These are phyloP conservation scores for Rotaria socialis DNA, from an alignment of 2,888 invertebrate genomes.

Conservation along the genomic window DNA sequence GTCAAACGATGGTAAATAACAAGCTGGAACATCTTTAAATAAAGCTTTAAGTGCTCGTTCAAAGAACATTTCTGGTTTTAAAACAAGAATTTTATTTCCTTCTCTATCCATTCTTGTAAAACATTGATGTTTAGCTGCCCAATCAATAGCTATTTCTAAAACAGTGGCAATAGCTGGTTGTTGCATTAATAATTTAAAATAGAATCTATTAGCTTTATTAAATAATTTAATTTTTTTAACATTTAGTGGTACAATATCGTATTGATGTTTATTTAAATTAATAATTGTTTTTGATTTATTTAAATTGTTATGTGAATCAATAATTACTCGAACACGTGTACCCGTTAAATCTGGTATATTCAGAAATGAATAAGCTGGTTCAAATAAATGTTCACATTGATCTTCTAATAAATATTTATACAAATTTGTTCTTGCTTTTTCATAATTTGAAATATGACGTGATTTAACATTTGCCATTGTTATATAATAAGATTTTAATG, in stretches of 20 bases:
- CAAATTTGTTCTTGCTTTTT: background rate
- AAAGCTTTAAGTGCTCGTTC: conserved; percentile 8
- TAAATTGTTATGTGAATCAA: conserved; percentile 9
- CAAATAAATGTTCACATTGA: conserved; percentile 36
- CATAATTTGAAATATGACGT: conserved; percentile 8
- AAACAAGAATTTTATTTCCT: conserved; percentile 5
- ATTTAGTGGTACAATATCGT: conserved; percentile 22
- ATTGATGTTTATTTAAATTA: conserved; percentile 22
- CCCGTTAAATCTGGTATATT: conserved; percentile 24
- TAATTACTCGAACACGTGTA: conserved; percentile 15
- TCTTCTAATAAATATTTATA: conserved; percentile 21
- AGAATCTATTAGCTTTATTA: conserved; percentile 6
- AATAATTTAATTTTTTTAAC: background rate
- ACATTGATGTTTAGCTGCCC: conserved; percentile 37
- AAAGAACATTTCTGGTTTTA: conserved; percentile 15
- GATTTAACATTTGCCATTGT: conserved; percentile 21
- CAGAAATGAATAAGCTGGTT: conserved; percentile 31
- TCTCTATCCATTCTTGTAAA: conserved; percentile 15
- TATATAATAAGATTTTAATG: conserved; percentile 36
- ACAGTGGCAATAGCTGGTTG: conserved; percentile 32
- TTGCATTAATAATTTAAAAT: conserved; percentile 1
- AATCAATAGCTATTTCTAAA: conserved; percentile 22
- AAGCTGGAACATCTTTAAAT: conserved; percentile 17
- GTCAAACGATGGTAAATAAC: background rate
- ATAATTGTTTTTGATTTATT: background rate